A percentile compares a stretch with the other conserved stretches of the same genome.
Evolutionary conservation across 2,888 invertebrate genomes (phyloP).

Genomic region (Latheticus oryzae): DNA sequence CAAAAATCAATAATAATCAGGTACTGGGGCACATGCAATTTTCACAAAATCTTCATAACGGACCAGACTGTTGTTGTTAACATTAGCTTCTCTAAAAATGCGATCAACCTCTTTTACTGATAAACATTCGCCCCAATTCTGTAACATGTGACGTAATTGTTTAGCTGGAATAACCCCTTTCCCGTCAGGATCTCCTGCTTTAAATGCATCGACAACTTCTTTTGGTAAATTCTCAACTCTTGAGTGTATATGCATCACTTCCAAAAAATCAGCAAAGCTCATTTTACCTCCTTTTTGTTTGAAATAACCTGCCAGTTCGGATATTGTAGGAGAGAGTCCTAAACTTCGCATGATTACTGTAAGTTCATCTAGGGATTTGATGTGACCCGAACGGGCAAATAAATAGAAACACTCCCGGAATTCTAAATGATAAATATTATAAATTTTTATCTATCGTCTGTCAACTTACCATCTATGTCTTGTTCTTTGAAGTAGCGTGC

Average conservation of each 20-base stretch:
- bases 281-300: slow-evolving; percentile 87
- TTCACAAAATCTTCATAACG: slow-evolving; percentile 93
- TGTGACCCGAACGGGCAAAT: slow-evolving; percentile 90
- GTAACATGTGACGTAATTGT: slow-evolving; percentile 86
- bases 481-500: slow-evolving; percentile 94
- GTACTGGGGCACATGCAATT: slow-evolving; percentile 92
- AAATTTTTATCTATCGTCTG: slow-evolving; percentile 4
- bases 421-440: slow-evolving; percentile 72
- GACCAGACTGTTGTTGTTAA: slow-evolving; percentile 80
- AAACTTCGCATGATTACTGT: slow-evolving; percentile 95
- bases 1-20: slow-evolving; percentile 95
- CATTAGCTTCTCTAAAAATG: slow-evolving; percentile 92
- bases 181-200: slow-evolving; percentile 82
- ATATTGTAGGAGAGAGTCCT: slow-evolving; percentile 93
- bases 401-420: slow-evolving; percentile 97
- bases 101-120: slow-evolving; percentile 84
- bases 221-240: slow-evolving; percentile 84
- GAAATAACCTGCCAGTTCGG: slow-evolving; percentile 86
- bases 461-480: slow-evolving; percentile 91
- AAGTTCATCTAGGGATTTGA: slow-evolving; percentile 88
- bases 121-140: slow-evolving; percentile 93
- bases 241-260: slow-evolving; percentile 94
- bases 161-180: slow-evolving; percentile 82
- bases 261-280: slow-evolving; percentile 95
- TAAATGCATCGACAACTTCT: slow-evolving; percentile 91